phyloP scores from a whole-genome alignment of 1,140 invertebrate species.

The Leptinotarsa undecemlineata region DNA sequence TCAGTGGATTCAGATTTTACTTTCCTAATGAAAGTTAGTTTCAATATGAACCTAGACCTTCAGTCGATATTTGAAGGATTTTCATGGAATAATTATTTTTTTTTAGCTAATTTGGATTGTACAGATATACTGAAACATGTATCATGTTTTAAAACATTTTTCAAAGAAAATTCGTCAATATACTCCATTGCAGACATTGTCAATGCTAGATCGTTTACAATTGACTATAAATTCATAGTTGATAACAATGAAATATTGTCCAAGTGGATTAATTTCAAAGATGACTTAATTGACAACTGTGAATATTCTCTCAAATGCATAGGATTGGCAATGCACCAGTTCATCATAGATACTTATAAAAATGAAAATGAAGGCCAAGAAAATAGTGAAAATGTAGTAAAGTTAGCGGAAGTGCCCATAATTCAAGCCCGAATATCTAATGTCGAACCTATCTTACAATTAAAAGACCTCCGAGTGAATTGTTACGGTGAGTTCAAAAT shows the following conservation, averaged over 20 bases:
- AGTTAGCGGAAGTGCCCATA: slow-evolving; percentile 45
- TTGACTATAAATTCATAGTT: slow-evolving; percentile 68
- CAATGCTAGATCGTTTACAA: slow-evolving; percentile 63
- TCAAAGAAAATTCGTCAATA: slow-evolving; percentile 59
- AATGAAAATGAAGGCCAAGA: slow-evolving; percentile 37
- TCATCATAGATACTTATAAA: slow-evolving; percentile 49
- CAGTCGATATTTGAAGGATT: not conserved
- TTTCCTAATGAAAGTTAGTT: slow-evolving; percentile 20
- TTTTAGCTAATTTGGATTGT: slow-evolving; percentile 16
- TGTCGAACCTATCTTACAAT: slow-evolving; percentile 66
- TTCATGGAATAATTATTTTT: not conserved
- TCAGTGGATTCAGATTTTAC: slow-evolving; percentile 22
- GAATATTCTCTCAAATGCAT: slow-evolving; percentile 67
- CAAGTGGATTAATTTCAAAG: slow-evolving; percentile 66
- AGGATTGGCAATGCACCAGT: slow-evolving; percentile 75
- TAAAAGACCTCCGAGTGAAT: slow-evolving; percentile 78
- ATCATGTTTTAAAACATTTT: slow-evolving; percentile 60
- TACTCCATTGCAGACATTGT: slow-evolving; percentile 66
- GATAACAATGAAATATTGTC: slow-evolving; percentile 63
- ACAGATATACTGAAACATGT: slow-evolving; percentile 59
- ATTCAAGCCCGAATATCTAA: slow-evolving; percentile 72
- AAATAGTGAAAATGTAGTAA: slow-evolving; percentile 12
- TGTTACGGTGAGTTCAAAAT: slow-evolving; percentile 67
- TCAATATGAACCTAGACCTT: too few species aligned
- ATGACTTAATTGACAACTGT: slow-evolving; percentile 69